A percentile compares a stretch with the other conserved stretches of the same genome.
These are phyloP conservation scores for Dascillus cervinus DNA, from an alignment of 2,888 invertebrate genomes.

Conservation along the genomic window DNA sequence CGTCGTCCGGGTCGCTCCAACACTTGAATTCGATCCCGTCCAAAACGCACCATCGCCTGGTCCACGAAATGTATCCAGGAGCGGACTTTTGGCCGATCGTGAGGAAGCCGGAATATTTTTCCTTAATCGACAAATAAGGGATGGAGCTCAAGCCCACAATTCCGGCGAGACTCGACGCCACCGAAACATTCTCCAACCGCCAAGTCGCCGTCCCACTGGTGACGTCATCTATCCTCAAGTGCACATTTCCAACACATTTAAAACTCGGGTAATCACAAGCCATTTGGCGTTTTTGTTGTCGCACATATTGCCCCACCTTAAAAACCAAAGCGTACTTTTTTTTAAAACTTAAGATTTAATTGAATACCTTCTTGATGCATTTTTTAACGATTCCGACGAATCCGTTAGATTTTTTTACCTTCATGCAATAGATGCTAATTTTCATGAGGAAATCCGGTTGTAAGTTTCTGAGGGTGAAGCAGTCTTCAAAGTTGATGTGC, in stretches of 20 bases:
- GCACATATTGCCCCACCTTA: too few species aligned
- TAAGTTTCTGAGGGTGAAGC: slow-evolving; percentile 32
- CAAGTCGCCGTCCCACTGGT: too few species aligned
- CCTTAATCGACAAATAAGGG: slow-evolving; percentile 22
- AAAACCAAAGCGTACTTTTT: too few species aligned
- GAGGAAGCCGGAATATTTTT: slow-evolving; percentile 42
- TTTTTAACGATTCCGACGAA: slow-evolving; percentile 27
- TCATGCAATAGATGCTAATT: slow-evolving; percentile 43
- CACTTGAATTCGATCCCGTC: slow-evolving; percentile 40
- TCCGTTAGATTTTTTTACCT: slow-evolving; percentile 20
- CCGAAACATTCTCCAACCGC: too few species aligned
- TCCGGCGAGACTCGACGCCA: slow-evolving; percentile 25
- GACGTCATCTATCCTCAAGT: too few species aligned
- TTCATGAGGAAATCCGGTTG: slow-evolving; percentile 38
- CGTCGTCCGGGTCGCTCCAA: slow-evolving; percentile 47
- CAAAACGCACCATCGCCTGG: slow-evolving; percentile 49
- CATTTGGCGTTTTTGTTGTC: too few species aligned
- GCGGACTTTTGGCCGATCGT: slow-evolving; percentile 41
- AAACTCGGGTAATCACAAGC: too few species aligned
- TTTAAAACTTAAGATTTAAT: background rate
- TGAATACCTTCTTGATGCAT: background rate
- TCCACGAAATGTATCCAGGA: slow-evolving; percentile 43
- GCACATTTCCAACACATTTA: too few species aligned
- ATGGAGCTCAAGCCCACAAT: slow-evolving; percentile 22
- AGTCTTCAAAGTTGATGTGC: slow-evolving; percentile 27